phyloP scores from a whole-genome alignment of 2,113 vertebrate genomes.

The Pterocles burchelli region DNA sequence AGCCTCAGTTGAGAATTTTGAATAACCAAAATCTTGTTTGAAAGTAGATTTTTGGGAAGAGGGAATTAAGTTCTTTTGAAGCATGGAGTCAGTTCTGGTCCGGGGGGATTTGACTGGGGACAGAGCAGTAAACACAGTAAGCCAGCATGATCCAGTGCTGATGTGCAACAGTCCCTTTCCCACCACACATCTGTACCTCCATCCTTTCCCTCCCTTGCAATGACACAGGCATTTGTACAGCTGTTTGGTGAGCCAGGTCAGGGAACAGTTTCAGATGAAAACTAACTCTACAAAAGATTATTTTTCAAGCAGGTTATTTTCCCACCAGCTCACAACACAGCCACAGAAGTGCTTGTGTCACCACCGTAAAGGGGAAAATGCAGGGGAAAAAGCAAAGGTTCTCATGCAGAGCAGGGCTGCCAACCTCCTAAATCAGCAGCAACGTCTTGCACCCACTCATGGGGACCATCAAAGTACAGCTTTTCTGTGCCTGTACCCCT shows the following conservation, averaged over 20 bases:
- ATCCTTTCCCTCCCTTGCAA: slow-evolving; percentile 53
- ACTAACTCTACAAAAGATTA: background rate
- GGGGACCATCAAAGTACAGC: background rate
- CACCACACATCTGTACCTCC: background rate
- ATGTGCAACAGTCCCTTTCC: slow-evolving; percentile 26
- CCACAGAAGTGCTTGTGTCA: slow-evolving; percentile 49
- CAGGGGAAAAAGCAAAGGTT: slow-evolving; percentile 39
- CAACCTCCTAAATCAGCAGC: background rate
- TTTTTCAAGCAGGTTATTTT: background rate
- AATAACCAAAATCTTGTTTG: background rate
- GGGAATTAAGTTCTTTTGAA: background rate
- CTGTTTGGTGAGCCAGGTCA: slow-evolving; percentile 27
- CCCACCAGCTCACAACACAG: slow-evolving; percentile 45
- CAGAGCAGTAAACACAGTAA: slow-evolving; percentile 27
- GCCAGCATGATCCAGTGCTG: slow-evolving; percentile 16
- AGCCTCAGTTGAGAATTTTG: slow-evolving; percentile 4
- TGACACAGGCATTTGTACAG: slow-evolving; percentile 37
- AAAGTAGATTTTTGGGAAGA: background rate
- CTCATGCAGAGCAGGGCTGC: slow-evolving; percentile 57
- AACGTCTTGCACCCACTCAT: background rate
- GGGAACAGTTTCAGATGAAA: background rate
- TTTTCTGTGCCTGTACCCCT: background rate
- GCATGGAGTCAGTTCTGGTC: background rate
- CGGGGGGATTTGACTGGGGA: background rate
- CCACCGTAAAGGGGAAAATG: slow-evolving; percentile 27